Percentiles rank a stretch among this genome's conserved stretches.
Conservation (phyloP, 2,113 vertebrate genomes). For the Parus major region DNA sequence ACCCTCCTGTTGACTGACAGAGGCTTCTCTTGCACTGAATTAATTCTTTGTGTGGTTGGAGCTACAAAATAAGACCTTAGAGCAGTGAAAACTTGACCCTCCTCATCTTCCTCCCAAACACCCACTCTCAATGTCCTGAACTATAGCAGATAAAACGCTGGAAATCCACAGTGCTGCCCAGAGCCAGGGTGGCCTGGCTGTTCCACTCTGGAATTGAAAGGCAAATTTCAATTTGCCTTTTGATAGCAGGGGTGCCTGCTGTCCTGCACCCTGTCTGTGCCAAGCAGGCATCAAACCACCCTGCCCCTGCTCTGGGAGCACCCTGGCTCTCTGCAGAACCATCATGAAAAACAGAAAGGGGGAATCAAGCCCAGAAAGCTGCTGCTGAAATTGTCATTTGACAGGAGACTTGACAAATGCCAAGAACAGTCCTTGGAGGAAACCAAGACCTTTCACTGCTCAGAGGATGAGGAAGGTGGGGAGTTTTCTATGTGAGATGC, state of each 20-base stretch:
- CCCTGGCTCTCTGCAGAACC: neutral
- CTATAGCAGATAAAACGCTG: neutral
- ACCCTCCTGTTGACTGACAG: neutral
- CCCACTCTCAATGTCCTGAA: neutral
- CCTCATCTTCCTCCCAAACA: neutral
- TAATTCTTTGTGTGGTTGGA: neutral
- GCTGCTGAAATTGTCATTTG: neutral
- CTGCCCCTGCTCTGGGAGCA: neutral
- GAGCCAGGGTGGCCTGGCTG: accelerated
- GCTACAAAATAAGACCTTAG: neutral
- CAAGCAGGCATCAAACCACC: neutral
- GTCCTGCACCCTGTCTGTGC: neutral
- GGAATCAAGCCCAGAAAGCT: neutral
- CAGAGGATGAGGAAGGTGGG: neutral
- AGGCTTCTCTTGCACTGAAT: neutral
- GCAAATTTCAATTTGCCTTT: too few species aligned
- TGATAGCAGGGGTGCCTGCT: neutral
- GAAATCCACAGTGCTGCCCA: neutral
- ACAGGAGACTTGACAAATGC: neutral
- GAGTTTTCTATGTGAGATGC: neutral
- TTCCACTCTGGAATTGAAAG: accelerated
- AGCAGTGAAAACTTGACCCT: neutral
- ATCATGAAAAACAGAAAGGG: neutral
- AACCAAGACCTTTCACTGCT: neutral
- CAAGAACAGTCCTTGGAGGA: neutral